phyloP scores from a whole-genome alignment of 2,888 invertebrate genomes.

The Onthophagus sagittarius region DNA sequence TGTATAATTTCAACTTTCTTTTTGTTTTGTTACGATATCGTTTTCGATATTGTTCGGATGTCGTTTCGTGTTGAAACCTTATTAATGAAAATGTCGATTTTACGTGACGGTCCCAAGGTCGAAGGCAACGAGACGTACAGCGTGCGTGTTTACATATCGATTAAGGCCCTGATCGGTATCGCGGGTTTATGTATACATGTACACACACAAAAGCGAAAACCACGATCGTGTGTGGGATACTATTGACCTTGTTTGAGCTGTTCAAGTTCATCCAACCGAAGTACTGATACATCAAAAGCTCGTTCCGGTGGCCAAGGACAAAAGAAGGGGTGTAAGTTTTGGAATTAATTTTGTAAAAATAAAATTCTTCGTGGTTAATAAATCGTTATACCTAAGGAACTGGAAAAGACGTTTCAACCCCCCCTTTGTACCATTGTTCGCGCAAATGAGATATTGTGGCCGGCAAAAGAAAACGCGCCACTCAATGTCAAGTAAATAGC shows the following conservation, averaged over 20 bases:
- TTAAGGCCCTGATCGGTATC: neutral
- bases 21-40: neutral
- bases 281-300: constrained; percentile 3
- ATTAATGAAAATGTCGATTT: neutral
- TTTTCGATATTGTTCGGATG: neutral
- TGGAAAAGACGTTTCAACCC: neutral
- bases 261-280: constrained; percentile 7
- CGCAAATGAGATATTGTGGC: neutral
- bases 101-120: neutral
- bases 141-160: neutral
- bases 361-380: neutral
- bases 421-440: neutral
- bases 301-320: neutral
- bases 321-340: neutral
- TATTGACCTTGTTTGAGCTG: constrained; percentile 6
- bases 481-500: neutral
- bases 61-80: neutral
- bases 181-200: neutral
- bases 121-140: neutral
- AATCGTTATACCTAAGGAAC: neutral
- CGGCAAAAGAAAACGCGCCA: neutral
- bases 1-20: neutral
- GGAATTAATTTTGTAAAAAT: neutral
- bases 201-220: neutral
- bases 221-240: neutral